Evolutionary conservation across 2,888 invertebrate species (phyloP).

Genomic region (Agrotis puta): DNA sequence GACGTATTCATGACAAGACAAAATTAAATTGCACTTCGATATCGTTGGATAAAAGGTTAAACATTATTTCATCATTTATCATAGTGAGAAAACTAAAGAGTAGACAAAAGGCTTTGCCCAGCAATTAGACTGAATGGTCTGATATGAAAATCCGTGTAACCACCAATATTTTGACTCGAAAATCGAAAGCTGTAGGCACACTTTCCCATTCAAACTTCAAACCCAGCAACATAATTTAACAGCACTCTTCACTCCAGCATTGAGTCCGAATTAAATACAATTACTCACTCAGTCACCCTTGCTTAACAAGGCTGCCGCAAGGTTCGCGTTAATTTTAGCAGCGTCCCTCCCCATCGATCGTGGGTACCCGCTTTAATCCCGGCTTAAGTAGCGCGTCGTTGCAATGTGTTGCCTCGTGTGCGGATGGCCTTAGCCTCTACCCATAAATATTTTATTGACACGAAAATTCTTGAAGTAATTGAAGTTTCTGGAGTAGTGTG

Average conservation of each 20-base stretch:
- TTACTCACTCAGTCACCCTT: slow-evolving; percentile 57
- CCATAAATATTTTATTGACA: slow-evolving; percentile 50
- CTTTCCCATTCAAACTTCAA: not conserved
- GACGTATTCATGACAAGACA: too few species aligned
- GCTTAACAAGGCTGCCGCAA: slow-evolving; percentile 58
- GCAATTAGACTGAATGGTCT: too few species aligned
- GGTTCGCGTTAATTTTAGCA: slow-evolving; percentile 62
- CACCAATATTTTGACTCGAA: too few species aligned
- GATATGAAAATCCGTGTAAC: too few species aligned
- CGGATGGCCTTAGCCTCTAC: slow-evolving; percentile 27
- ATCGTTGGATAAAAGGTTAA: too few species aligned
- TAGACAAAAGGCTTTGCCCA: too few species aligned
- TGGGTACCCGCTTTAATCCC: slow-evolving; percentile 50
- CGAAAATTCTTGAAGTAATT: slow-evolving; percentile 26
- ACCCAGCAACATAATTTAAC: slow-evolving; percentile 38
- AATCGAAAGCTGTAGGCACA: not conserved
- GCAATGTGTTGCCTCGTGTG: slow-evolving; percentile 45
- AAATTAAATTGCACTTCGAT: too few species aligned
- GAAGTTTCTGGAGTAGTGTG: slow-evolving; percentile 2
- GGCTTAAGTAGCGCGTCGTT: slow-evolving; percentile 47
- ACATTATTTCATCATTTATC: too few species aligned
- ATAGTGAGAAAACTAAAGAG: too few species aligned
- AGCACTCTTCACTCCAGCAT: slow-evolving; percentile 25
- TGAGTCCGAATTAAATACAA: slow-evolving; percentile 56
- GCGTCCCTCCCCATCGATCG: slow-evolving; percentile 61